Conservation (phyloP, 1,140 invertebrate genomes). For the Drosophila tsacasi region DNA sequence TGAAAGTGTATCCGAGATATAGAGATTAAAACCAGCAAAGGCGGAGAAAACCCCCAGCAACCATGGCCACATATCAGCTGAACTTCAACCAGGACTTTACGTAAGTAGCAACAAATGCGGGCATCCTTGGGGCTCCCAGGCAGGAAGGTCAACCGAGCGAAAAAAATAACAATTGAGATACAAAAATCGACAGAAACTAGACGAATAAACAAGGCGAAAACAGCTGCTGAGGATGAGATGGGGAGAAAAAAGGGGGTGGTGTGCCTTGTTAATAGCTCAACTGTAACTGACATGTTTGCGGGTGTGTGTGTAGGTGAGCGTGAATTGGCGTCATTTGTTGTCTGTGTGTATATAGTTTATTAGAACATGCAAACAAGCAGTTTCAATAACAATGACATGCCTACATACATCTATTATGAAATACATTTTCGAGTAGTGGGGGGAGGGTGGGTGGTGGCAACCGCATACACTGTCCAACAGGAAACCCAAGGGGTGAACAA, state of each 20-base stretch:
- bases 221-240: slow-evolving; percentile 44
- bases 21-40: slow-evolving; percentile 43
- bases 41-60: slow-evolving; percentile 29
- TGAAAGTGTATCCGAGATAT: slow-evolving; percentile 64
- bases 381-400: slow-evolving; percentile 73
- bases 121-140: slow-evolving; percentile 56
- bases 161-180: slow-evolving; percentile 62
- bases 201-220: slow-evolving; percentile 68
- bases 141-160: slow-evolving; percentile 67
- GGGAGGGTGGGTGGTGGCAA: background rate
- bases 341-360: slow-evolving; percentile 54
- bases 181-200: slow-evolving; percentile 61
- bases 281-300: slow-evolving; percentile 27
- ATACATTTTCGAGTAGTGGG: slow-evolving; percentile 28
- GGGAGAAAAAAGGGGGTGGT: slow-evolving; percentile 5
- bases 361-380: slow-evolving; percentile 79
- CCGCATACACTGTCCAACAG: slow-evolving; percentile 32
- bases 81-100: slow-evolving; percentile 85
- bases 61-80: slow-evolving; percentile 78
- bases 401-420: slow-evolving; percentile 69
- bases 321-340: slow-evolving; percentile 54
- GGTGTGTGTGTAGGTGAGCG: slow-evolving; percentile 36
- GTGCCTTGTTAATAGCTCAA: slow-evolving; percentile 51
- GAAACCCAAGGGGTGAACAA: background rate
- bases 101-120: slow-evolving; percentile 58